Evolutionary conservation across 2,797 vertebrate species (phyloP), one percentile per base, ranked within the genome.

Genomic region (Vultur gryphus): DNA sequence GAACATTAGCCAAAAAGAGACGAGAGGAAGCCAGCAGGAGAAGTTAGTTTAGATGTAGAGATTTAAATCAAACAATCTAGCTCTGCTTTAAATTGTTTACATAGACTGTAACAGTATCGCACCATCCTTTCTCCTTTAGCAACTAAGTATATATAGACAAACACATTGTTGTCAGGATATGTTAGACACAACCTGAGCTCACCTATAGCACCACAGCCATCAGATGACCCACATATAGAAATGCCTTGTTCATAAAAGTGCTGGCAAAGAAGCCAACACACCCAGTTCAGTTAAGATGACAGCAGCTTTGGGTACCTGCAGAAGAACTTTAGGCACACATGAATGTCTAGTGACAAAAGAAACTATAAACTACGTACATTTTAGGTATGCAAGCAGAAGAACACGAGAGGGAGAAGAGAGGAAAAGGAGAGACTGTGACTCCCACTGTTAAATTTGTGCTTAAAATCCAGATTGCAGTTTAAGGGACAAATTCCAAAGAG

Each of bases 231-330:
- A 58, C 10, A 28, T 7, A 44, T 0, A 75, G 44, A 71, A 89
- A 81, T 7, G 14, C 7, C 37, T 66, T 13, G 13, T 2, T 64
- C 57, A 71, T 33, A 69, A 55, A n/a, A 71, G 35, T 4, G 15
- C 11, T 29, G 5, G 19, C n/a, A 52, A 70, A 76, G 31, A 24
- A 49, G 41, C 7, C 43, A 72, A 39, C 26, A 37, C 1, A 1
- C 8, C 19, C 49, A 29, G 29, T 24, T 41, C 25, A 65, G 41
- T 41, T 51, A 44, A 69, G 31, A 44, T 29, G 46, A 61, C 35
- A 48, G 51, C 55, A 90, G 43, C 19, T 83, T 39, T 66, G 26
- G 9, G 11, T 29, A 65, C 0, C 0, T 1, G 4, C 6, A 44
- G 35, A 77, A 46, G 20, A 65, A 72, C 78, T 49, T 79, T 2